These are phyloP conservation scores for Salpingus planirostris DNA, from an alignment of 2,888 invertebrate genomes.

Conservation along the genomic window DNA sequence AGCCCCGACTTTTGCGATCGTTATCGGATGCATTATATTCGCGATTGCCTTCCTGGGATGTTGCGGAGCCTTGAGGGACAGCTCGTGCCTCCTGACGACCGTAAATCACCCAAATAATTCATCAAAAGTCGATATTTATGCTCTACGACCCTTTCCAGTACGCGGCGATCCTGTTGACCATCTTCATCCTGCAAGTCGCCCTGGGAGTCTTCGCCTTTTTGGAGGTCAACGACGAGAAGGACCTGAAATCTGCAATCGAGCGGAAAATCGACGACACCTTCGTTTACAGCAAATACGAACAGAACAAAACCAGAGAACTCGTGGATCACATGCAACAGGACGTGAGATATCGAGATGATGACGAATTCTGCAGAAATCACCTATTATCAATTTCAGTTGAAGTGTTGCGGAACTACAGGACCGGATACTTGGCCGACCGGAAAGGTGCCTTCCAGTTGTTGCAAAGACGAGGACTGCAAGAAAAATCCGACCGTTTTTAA, in stretches of 20 bases:
- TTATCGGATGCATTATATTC: slow-evolving; percentile 69
- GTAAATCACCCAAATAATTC: slow-evolving; percentile 2
- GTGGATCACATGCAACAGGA: slow-evolving; percentile 54
- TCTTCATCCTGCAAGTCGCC: slow-evolving; percentile 9
- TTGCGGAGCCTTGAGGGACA: slow-evolving; percentile 71
- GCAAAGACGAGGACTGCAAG: slow-evolving; percentile 5
- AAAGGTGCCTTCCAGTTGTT: slow-evolving; percentile 1
- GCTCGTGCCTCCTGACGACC: slow-evolving; percentile 10
- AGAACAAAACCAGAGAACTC: slow-evolving; percentile 40
- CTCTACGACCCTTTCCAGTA: slow-evolving; percentile 7
- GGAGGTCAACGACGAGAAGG: slow-evolving; percentile 47
- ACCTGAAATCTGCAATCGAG: slow-evolving; percentile 29
- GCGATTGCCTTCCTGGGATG: slow-evolving; percentile 92
- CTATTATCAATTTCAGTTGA: slow-evolving; percentile 10
- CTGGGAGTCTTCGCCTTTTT: slow-evolving; percentile 50
- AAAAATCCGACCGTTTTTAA: not conserved
- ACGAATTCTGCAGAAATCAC: too few species aligned
- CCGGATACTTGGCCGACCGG: slow-evolving; percentile 8
- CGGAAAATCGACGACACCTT: slow-evolving; percentile 37
- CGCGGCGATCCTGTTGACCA: slow-evolving; percentile 7
- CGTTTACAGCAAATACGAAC: slow-evolving; percentile 26
- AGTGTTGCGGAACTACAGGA: slow-evolving; percentile 19
- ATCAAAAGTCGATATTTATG: not conserved
- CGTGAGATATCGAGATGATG: too few species aligned
- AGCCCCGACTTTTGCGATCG: slow-evolving; percentile 10